Conservation (phyloP, 2,113 vertebrate species). For the Uria lomvia region DNA sequence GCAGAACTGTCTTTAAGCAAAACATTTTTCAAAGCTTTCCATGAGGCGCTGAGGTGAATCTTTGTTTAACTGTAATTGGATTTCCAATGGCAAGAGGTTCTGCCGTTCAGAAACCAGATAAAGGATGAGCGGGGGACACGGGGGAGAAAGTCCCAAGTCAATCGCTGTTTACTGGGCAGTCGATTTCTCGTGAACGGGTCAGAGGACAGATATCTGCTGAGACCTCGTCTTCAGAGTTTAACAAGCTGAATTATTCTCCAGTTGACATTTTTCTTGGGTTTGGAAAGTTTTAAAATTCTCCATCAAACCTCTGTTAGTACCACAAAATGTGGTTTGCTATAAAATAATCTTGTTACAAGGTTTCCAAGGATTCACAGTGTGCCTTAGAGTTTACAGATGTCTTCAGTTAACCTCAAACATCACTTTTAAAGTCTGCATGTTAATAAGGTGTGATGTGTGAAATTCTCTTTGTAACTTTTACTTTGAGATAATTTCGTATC, state of each 20-base stretch:
- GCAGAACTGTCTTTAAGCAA: background rate
- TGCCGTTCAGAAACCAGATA: background rate
- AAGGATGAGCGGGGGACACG: background rate
- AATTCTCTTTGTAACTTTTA: background rate
- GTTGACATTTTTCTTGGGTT: background rate
- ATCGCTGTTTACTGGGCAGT: background rate
- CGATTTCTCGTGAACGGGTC: background rate
- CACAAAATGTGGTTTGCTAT: background rate
- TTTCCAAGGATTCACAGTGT: background rate
- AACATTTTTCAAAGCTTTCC: constrained; percentile 48
- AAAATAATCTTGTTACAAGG: background rate
- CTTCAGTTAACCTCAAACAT: background rate
- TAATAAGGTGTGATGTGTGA: background rate
- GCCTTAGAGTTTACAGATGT: background rate
- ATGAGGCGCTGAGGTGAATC: constrained; percentile 16
- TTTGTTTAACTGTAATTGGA: constrained; percentile 43
- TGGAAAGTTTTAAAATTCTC: background rate
- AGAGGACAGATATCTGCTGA: background rate
- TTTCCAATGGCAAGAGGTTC: constrained; percentile 17
- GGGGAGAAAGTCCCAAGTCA: background rate
- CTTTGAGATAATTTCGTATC: background rate
- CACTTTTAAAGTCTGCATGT: background rate
- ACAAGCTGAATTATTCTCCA: background rate
- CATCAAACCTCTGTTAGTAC: background rate
- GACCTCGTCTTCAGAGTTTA: background rate